Base-by-base conservation (phyloP, 2,888 invertebrate species). In the Drosophila limbata region DNA sequence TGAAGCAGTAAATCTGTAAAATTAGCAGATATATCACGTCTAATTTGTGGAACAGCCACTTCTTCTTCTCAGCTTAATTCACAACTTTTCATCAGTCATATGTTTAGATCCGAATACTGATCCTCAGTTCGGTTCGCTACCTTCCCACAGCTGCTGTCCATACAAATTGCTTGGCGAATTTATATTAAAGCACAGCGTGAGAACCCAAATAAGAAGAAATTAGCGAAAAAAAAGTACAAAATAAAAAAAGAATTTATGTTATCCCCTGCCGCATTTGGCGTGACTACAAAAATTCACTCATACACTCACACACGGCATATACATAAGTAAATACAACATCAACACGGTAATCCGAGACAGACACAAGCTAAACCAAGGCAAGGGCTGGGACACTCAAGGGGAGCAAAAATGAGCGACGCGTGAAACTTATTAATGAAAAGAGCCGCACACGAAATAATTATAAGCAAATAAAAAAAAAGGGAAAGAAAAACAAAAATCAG, bases 391-490 rank as follows among this genome's bases (percentile, higher is more conserved):
- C 11, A 17, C 3, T 4, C 17, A 19, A 8, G 11, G 19, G 42
- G 57, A 44, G 35, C 51, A 89, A 89, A 85, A 87, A 73, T 87
- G 89, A 85, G 82, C 83, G 85, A 74, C 89, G 88, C 89, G 88
- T 86, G 85, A 89, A 89, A 89, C 85, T 85, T 89, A 89, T 89
- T 89, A 89, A 89, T 87, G 85, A 84, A 87, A 89, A 84, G 89
- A 71, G 78, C 76, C 85, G 80, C 79, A 67, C 70, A 79, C 70
- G 60, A 79, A 81, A 87, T 74, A 78, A 86, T 81, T 77, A 83
- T 25, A 74, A 78, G 56, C 70, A 80, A 75, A 68, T 65, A 70
- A 59, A 42, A 47, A 44, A 19, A 19, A 37, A 28, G 39, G 39
- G 33, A 60, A 53, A 64, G 21, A 25, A 57, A 51, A 39, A 19